Evolutionary conservation across 1,140 invertebrate genomes (phyloP).

Genomic region (Tachypleus tridentatus): DNA sequence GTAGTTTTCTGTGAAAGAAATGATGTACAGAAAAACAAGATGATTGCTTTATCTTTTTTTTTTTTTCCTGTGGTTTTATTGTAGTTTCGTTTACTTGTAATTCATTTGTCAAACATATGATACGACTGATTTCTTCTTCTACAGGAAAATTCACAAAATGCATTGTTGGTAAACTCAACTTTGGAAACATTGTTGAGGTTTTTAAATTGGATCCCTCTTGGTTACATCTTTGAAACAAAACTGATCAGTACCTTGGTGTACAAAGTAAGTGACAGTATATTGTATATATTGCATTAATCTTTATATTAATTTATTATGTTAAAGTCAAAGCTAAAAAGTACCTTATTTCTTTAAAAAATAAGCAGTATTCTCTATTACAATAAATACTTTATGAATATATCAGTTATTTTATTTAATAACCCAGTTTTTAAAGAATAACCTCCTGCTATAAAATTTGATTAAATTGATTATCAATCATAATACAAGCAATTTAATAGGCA

Average conservation of each 20-base stretch:
- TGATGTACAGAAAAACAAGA: no score
- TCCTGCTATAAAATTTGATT: no score
- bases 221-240: conserved; percentile 99
- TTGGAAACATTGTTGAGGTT: conserved; percentile 92
- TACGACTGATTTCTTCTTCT: conserved; percentile 13
- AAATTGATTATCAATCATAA: no score
- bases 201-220: conserved; percentile 98
- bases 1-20: no score
- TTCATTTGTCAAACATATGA: conserved; percentile 11
- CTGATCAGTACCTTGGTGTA: conserved; percentile 87
- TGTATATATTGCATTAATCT: conserved; percentile 7
- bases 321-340: no score
- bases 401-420: no score
- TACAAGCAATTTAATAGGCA: no score
- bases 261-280: conserved; percentile 47
- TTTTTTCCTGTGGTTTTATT: conserved; percentile 3
- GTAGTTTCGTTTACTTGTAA: conserved; percentile 10
- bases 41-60: no score
- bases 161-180: conserved; percentile 81
- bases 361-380: no score
- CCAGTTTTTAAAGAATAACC: no score
- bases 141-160: conserved; percentile 90
- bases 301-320: conserved; percentile 1
- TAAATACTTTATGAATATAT: no score
- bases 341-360: no score